Base-by-base conservation (phyloP, 2,113 vertebrate genomes). In the Ancistrus triradiatus region DNA sequence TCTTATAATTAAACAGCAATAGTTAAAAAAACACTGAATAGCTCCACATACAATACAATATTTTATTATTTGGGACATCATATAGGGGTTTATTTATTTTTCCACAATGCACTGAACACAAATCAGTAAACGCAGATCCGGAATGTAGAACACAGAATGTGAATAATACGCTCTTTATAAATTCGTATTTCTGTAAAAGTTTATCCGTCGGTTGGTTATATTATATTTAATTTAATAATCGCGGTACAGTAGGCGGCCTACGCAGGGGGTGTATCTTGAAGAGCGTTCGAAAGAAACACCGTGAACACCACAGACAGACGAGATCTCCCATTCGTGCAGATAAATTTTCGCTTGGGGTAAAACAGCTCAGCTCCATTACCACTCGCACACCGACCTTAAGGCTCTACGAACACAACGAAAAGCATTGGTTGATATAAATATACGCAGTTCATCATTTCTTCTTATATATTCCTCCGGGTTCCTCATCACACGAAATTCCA, bases 381-480 rank as follows among this genome's bases (percentile, higher is more conserved):
- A 84, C 86, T 69, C 90, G 83, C 89, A 88, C 83, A 90, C 85
- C 77, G 81, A 86, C 82, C 80, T 86, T 93, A 93, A 95, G 93
- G 91, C 91, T 93, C 89, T 87, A 93, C 91, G 92, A 88, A 97
- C 91, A 93, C 87, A 89, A 90, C 88, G 87, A 82, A 91, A 88
- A 93, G 84, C 81, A 86, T 82, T 77, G 73, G 33, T 62, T 24
- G 28, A 43, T 59, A 79, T 78, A 82, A 80, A 88, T 78, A 89
- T 88, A 87, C 73, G 78, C 79, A 68, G 75, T 83, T 83, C 69
- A 55, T 84, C 81, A 73, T 76, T 81, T 75, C 82, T 79, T 71
- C 79, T 50, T 65, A 76, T 83, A 79, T 77, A 58, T 79, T 80
- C 78, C 73, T 83, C 85, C 73, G 3, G 63, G 63, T 76, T 58